Evolutionary conservation across 2,113 vertebrate species (phyloP).

Genomic region (Pachypanchax playfairii): DNA sequence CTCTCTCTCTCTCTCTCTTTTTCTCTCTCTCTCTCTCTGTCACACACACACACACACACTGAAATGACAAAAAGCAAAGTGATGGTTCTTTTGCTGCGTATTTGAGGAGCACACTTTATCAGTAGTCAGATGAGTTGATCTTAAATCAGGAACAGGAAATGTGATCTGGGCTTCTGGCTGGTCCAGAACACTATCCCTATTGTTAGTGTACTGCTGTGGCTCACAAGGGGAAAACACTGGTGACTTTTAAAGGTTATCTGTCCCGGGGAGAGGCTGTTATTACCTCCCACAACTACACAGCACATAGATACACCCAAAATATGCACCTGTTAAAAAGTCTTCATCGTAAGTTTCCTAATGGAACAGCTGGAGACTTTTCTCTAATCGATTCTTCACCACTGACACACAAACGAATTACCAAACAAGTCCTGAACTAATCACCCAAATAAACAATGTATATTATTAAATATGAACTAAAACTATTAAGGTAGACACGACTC

Average conservation of each 20-base stretch:
- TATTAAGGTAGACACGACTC: too few relatives aligned
- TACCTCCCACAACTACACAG: constrained; percentile 42
- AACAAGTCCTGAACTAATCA: too few relatives aligned
- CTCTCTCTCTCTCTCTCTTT: neutral
- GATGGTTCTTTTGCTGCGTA: constrained; percentile 35
- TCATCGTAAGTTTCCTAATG: neutral
- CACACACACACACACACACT: constrained; percentile 6
- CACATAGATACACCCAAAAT: constrained; percentile 23
- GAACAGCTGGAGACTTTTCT: neutral
- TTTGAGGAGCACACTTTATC: constrained; percentile 60
- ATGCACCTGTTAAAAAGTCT: constrained; percentile 13
- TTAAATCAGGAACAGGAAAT: constrained; percentile 79
- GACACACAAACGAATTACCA: too few relatives aligned
- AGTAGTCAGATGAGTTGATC: constrained; percentile 74
- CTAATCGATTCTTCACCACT: too few relatives aligned
- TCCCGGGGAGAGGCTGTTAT: constrained; percentile 62
- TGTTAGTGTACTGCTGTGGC: constrained; percentile 61
- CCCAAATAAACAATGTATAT: too few relatives aligned
- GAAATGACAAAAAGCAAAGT: constrained; percentile 27
- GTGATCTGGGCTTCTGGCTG: constrained; percentile 65
- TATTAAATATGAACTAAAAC: too few relatives aligned
- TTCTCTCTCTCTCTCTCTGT: neutral
- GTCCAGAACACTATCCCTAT: constrained; percentile 73
- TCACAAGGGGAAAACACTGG: constrained; percentile 63
- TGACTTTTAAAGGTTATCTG: constrained; percentile 75